Percentiles rank a stretch among this genome's conserved stretches.
Conservation (phyloP, 2,113 vertebrate species). For the Triplophysa tibetana region DNA sequence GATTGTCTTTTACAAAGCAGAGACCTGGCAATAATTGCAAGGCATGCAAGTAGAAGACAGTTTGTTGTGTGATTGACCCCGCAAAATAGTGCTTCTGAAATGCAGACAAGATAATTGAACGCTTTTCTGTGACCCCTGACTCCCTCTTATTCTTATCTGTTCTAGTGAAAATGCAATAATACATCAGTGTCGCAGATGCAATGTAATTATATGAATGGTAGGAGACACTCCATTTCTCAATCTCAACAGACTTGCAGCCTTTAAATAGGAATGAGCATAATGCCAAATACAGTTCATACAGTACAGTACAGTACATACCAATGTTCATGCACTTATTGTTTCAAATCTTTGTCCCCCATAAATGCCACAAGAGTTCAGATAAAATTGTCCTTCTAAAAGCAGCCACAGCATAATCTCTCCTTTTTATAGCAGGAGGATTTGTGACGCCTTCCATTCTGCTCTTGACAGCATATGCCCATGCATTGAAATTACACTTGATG, state of each 20-base stretch:
- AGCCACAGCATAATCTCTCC: slow-evolving; percentile 22
- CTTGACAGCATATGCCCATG: slow-evolving; percentile 18
- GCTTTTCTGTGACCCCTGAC: slow-evolving; percentile 30
- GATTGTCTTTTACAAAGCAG: slow-evolving; percentile 1
- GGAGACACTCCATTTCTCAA: slow-evolving; percentile 51
- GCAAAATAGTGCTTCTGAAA: slow-evolving; percentile 9
- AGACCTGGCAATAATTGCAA: slow-evolving; percentile 14
- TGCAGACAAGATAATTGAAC: slow-evolving; percentile 52
- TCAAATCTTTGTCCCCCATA: background rate
- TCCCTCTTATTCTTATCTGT: slow-evolving; percentile 27
- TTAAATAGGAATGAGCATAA: slow-evolving; percentile 56
- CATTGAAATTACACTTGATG: slow-evolving; percentile 46
- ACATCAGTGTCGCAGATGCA: slow-evolving; percentile 49
- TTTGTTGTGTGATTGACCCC: background rate
- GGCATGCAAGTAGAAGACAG: background rate
- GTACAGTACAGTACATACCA: no score
- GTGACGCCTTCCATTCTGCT: slow-evolving; percentile 32
- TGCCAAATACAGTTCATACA: slow-evolving; percentile 8
- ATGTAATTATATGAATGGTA: slow-evolving; percentile 61
- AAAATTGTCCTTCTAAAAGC: slow-evolving; percentile 1
- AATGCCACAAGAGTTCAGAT: slow-evolving; percentile 27
- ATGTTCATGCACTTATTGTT: background rate
- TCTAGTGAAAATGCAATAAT: slow-evolving; percentile 38
- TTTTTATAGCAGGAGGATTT: slow-evolving; percentile 31
- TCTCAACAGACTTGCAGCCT: slow-evolving; percentile 48